Evolutionary conservation across 2,888 invertebrate genomes (phyloP), one percentile per base, ranked within the genome.

Genomic region (Eupithecia abbreviata): DNA sequence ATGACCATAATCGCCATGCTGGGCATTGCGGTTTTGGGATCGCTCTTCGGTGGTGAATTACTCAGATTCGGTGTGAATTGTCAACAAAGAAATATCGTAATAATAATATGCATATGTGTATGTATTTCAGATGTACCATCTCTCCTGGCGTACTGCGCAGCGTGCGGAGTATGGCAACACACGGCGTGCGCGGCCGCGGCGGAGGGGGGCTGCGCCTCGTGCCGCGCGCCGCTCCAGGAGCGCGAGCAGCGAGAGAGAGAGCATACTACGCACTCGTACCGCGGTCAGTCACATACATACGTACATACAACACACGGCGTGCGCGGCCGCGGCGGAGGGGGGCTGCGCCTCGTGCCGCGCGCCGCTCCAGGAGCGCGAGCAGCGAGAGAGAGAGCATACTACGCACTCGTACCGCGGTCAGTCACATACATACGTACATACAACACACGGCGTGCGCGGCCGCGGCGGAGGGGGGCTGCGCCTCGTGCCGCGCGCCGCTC

Each of bases 131-230:
- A 95, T 80, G 93, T 94, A 81, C 90, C 91, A 66, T 95, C 95
- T 5, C 85, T 94, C 77, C 86, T 95, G 79, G 93, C 92, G 83
- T 90, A 91, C 87, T 95, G 95, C 79, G 80, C 77, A 10, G 80
- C 83, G 77, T 95, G 95, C 82, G 76, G 83, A 49, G 91, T 89
- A 86, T 92, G 92, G 90, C 92, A 91, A 84, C 95, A 95, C 89
- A 93, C 95, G 82, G 93, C 92, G 51, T 94, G 94, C 88, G 90
- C 91, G 43, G 82, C 82, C 73, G 93, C 92, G 51, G 94, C 93
- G 88, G 90, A 91, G 42, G 82, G 82, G 72, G 84, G 78, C 82
- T 91, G 89, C 86, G 86, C 86, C 81, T 81, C 80, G 81, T 92
- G 91, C 84, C 88, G 85, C 84, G 87, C 84, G 79, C 82, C 84